Evolutionary conservation across 2,113 vertebrate species (phyloP).

Genomic region (Forbesichthys agassizii): DNA sequence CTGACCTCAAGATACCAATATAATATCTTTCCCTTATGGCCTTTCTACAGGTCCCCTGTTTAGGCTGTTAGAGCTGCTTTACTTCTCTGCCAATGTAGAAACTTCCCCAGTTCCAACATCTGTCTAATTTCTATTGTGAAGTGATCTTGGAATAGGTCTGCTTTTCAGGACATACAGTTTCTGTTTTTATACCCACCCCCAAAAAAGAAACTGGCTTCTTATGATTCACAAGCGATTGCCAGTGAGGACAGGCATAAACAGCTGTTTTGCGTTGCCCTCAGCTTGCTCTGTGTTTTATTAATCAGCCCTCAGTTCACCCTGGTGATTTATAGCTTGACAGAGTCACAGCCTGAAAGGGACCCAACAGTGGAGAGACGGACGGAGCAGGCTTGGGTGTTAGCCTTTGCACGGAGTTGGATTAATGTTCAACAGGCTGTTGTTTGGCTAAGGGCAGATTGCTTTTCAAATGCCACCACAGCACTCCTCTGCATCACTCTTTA

Average conservation of each 20-base stretch:
- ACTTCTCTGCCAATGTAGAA: conserved; percentile 47
- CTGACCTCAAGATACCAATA: conserved; percentile 36
- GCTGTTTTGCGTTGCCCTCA: conserved; percentile 73
- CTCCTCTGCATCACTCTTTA: conserved; percentile 16
- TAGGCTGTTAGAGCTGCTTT: conserved; percentile 36
- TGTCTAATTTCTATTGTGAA: conserved; percentile 60
- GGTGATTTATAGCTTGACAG: conserved; percentile 60
- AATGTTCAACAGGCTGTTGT: conserved; percentile 70
- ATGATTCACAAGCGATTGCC: conserved; percentile 53
- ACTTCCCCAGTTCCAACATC: conserved; percentile 57
- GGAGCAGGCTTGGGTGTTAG: conserved; percentile 62
- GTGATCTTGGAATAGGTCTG: conserved; percentile 36
- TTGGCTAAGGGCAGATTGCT: conserved; percentile 51
- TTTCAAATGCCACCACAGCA: conserved; percentile 21
- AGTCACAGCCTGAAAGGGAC: conserved; percentile 41
- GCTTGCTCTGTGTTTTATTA: conserved; percentile 68
- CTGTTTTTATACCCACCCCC: conserved; percentile 49
- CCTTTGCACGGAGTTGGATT: conserved; percentile 57
- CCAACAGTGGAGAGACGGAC: conserved; percentile 37
- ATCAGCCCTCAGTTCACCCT: conserved; percentile 57
- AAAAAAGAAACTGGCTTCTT: conserved; percentile 53
- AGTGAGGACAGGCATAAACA: conserved; percentile 63
- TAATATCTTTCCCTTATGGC: conserved; percentile 25
- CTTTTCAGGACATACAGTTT: conserved; percentile 44
- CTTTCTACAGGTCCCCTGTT: conserved; percentile 28